phyloP scores from a whole-genome alignment of 1,140 invertebrate genomes.

The Zaprionus capensis region DNA sequence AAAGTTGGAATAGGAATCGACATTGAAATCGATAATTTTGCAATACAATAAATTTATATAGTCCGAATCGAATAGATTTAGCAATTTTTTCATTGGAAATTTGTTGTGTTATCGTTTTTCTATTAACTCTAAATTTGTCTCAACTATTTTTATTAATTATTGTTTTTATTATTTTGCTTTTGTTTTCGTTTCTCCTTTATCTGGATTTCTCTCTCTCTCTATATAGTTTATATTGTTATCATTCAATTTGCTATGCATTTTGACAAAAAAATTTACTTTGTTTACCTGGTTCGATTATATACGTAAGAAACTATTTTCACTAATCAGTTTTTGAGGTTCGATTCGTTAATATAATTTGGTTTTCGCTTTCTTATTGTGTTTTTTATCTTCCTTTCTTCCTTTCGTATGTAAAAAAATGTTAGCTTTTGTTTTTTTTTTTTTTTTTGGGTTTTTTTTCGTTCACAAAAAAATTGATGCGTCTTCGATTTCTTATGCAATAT shows the following conservation, averaged over 20 bases:
- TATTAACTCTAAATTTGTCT: conserved; percentile 8
- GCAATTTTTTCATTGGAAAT: conserved; percentile 3
- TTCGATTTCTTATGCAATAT: conserved; percentile 62
- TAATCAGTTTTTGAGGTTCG: conserved; percentile 62
- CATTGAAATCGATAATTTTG: not conserved
- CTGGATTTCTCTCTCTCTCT: not conserved
- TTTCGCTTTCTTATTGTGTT: conserved; percentile 51
- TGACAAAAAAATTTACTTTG: conserved; percentile 38
- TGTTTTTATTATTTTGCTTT: conserved; percentile 11
- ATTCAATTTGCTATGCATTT: conserved; percentile 45
- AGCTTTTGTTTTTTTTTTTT: conserved; percentile 18
- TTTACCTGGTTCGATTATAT: conserved; percentile 51
- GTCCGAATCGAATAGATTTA: conserved; percentile 9
- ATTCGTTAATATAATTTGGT: conserved; percentile 50
- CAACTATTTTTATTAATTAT: conserved; percentile 26
- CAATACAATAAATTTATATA: conserved; percentile 8
- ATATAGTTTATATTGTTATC: conserved; percentile 17
- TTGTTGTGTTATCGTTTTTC: not conserved
- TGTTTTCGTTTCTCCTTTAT: not conserved
- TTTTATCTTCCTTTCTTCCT: conserved; percentile 35
- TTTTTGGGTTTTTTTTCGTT: conserved; percentile 17
- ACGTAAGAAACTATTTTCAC: conserved; percentile 53
- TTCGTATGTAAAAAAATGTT: conserved; percentile 57
- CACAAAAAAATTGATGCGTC: conserved; percentile 72
- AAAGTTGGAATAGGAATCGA: conserved; percentile 27